phyloP scores from a whole-genome alignment of 1,140 invertebrate species.

The Tetragonula clypearis region DNA sequence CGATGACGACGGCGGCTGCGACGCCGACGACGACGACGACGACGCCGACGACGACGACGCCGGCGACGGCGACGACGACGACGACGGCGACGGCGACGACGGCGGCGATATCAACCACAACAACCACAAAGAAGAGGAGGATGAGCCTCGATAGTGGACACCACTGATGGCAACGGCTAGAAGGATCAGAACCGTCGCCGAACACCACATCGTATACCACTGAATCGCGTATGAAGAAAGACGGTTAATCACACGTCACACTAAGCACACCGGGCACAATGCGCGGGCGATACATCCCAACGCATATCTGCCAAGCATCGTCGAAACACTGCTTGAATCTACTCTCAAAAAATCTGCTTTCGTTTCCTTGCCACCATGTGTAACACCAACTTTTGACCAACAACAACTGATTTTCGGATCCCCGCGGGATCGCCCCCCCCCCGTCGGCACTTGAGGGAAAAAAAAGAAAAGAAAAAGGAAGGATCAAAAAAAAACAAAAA shows the following conservation, averaged over 20 bases:
- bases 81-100: slow-evolving; percentile 46
- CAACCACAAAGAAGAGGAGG: slow-evolving; percentile 17
- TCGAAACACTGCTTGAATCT: slow-evolving; percentile 41
- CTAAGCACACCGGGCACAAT: slow-evolving; percentile 63
- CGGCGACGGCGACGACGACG: background rate
- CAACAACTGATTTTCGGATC: background rate
- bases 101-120: slow-evolving; percentile 33
- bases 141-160: slow-evolving; percentile 63
- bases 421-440: too few relatives aligned
- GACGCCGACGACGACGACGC: background rate
- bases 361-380: background rate
- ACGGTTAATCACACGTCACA: slow-evolving; percentile 74
- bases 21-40: background rate
- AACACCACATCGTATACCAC: slow-evolving; percentile 76
- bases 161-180: slow-evolving; percentile 68
- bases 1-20: background rate
- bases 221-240: slow-evolving; percentile 63
- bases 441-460: slow-evolving; percentile 15
- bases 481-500: too few relatives aligned
- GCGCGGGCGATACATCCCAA: slow-evolving; percentile 58
- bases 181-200: slow-evolving; percentile 68
- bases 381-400: slow-evolving; percentile 18
- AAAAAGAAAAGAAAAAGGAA: background rate
- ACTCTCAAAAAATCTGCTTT: background rate
- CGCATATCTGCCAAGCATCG: slow-evolving; percentile 42